Base-by-base conservation (phyloP, 2,888 invertebrate genomes). In the Lepidonotus clava region DNA sequence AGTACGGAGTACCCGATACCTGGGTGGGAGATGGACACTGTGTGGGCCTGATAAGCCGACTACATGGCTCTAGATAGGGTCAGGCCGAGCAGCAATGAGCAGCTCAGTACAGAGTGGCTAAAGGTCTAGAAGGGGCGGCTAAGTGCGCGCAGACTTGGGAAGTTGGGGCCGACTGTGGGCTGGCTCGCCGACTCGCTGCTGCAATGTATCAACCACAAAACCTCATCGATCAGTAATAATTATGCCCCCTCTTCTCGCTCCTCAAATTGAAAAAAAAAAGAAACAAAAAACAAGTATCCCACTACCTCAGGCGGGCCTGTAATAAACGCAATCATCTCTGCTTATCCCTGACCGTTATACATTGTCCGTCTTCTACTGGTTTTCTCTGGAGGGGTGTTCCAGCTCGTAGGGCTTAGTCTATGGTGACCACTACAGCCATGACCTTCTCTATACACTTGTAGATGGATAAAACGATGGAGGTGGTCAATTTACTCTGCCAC, bases 201-300 rank as follows among this genome's bases (percentile, higher is more conserved):
- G 46, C 46, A 80, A 80, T 80, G 80, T 80, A 46, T 80, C 80
- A 80, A 80, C 51, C 46, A 41, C 21, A 21, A 41, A 80, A n/a
- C 80, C 71, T 38, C 61, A 28, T 61, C 61, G 46, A 18, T n/a
- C n/a, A n/a, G 46, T 46, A 46, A 8, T 11, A 71, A 21, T 36
- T 34, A 38, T 71, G 71, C 71, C 21, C 36, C 14, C 11, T 71
- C 28, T 71, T n/a, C 36, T 46, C 46, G 18, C 18, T 46, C 18
- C 46, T 46, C 46, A 11, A 18, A 8, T 46, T n/a, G n/a, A n/a
- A n/a, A n/a, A n/a, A n/a, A n/a, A n/a, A n/a, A n/a, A n/a, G n/a
- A n/a, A 24, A 61, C 28, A 61, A 61, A 61, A 46, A 61, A 61
- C 28, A 61, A 28, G 24, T 28, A n/a, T n/a, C n/a, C n/a, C n/a